Percentiles rank a stretch among this genome's conserved stretches.
Evolutionary conservation across 1,140 invertebrate genomes (phyloP).

Genomic region (Sminthurinus signatus): DNA sequence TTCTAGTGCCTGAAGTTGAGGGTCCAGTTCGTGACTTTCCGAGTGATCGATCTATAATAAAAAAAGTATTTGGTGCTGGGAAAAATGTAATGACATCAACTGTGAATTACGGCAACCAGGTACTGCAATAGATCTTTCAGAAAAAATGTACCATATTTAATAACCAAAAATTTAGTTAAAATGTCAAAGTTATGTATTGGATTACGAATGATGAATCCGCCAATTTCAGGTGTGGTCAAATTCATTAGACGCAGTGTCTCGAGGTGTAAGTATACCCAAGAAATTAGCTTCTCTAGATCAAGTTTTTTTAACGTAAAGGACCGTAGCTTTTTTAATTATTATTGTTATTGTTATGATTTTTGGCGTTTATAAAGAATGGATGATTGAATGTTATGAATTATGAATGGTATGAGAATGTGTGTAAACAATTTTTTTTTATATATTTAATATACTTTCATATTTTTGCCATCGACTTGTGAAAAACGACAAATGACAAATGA

Average conservation of each 20-base stretch:
- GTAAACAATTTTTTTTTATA: too few species aligned
- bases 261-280: slow-evolving; percentile 10
- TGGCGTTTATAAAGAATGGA: too few species aligned
- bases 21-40: not conserved
- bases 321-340: too few species aligned
- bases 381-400: too few species aligned
- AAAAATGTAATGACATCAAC: slow-evolving; percentile 48
- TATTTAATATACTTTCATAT: too few species aligned
- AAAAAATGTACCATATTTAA: not conserved
- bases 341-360: too few species aligned
- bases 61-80: slow-evolving; percentile 50
- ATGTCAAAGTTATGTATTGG: too few species aligned
- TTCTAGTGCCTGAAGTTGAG: slow-evolving; percentile 29
- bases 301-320: slow-evolving; percentile 8
- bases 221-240: slow-evolving; percentile 28
- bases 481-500: too few species aligned
- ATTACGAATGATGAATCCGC: too few species aligned
- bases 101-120: slow-evolving; percentile 55
- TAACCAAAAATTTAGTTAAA: too few species aligned
- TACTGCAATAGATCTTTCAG: slow-evolving; percentile 37
- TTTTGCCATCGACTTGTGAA: too few species aligned
- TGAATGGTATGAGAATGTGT: too few species aligned
- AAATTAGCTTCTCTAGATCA: slow-evolving; percentile 16
- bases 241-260: slow-evolving; percentile 23
- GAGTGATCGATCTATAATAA: slow-evolving; percentile 26